A percentile compares a stretch with the other conserved stretches of the same genome.
Evolutionary conservation across 2,888 invertebrate genomes (phyloP).

Genomic region (Sturmia bella): DNA sequence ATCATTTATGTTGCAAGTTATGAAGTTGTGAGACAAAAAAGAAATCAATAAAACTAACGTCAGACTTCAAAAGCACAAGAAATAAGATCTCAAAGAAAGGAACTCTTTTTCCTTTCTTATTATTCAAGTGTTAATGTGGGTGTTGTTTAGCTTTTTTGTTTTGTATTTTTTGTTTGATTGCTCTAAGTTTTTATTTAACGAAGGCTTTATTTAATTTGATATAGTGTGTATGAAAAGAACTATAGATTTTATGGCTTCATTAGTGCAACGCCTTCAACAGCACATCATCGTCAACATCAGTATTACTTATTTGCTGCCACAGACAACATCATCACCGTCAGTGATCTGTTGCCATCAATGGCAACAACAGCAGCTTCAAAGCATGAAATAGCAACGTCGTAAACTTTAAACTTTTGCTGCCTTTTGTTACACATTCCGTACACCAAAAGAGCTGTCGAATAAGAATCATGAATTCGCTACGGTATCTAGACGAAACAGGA

Average conservation of each 20-base stretch:
- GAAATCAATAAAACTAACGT: slow-evolving; percentile 28
- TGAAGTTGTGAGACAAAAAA: neutral
- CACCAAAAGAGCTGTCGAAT: slow-evolving; percentile 24
- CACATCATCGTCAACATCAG: slow-evolving; percentile 49
- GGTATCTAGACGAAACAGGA: slow-evolving; percentile 65
- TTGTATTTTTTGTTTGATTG: too few species aligned
- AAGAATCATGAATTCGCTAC: slow-evolving; percentile 70
- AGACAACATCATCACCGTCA: slow-evolving; percentile 54
- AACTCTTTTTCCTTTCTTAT: slow-evolving; percentile 1
- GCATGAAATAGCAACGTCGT: slow-evolving; percentile 25
- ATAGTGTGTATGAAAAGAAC: slow-evolving; percentile 45
- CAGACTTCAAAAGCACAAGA: neutral
- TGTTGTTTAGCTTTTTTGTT: slow-evolving; percentile 47
- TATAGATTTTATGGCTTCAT: slow-evolving; percentile 79
- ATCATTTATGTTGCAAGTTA: slow-evolving; percentile 24
- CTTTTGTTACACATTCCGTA: slow-evolving; percentile 49
- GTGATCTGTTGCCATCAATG: slow-evolving; percentile 46
- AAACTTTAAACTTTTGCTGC: slow-evolving; percentile 57
- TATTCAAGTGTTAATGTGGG: slow-evolving; percentile 64
- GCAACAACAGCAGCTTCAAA: slow-evolving; percentile 26
- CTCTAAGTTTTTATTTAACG: slow-evolving; percentile 36
- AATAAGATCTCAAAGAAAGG: neutral
- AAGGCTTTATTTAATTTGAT: slow-evolving; percentile 70
- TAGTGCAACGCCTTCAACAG: slow-evolving; percentile 74
- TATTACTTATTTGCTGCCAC: slow-evolving; percentile 31